Base-by-base conservation (phyloP, 2,113 vertebrate genomes). In the Tupaia tana region DNA sequence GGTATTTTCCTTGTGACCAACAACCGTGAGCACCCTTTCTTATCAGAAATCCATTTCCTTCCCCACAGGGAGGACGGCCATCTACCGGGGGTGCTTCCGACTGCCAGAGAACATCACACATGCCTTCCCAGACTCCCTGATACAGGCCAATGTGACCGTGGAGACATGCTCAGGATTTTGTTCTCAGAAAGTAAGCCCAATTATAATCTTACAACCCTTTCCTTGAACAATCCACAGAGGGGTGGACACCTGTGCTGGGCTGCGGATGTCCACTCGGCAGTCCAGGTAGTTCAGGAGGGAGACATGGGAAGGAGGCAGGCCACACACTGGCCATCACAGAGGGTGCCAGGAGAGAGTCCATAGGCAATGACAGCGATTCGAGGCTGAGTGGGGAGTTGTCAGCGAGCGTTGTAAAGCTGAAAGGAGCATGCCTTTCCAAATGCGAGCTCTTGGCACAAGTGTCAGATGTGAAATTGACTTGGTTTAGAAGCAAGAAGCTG, bases 131-230 rank as follows among this genome's bases (percentile, higher is more conserved):
- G 93, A 98, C 98, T 97, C 98, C 93, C 98, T 99, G 88, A 86
- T 96, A 19, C 99, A 99, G 94, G 96, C 98, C 91, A 99, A 99
- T 93, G 93, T 99, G 78, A 99, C 99, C 0, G 98, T 98, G 66
- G 99, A 99, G 97, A 98, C 97, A 94, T 99, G 99, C 98, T 99
- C 99, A 0, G 99, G 99, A 98, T 99, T 99, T 96, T 99, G 99
- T 98, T 99, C 99, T 81, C 98, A 99, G 97, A 99, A 99, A 99
- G 99, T 99, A 99, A 98, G 99, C 96, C 92, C 74, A 54, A 3
- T 90, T 95, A 56, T 93, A 19, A 56, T 97, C 94, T 80, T 19
- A 54, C 75, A 29, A 13, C 54, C 29, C 3, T 67, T 61, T 22
- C 29, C 63, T 82, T n/a, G 77, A 63, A 67, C 84, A 58, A 70